Conservation (phyloP, 2,888 invertebrate genomes). For the Drosophila yooni region DNA sequence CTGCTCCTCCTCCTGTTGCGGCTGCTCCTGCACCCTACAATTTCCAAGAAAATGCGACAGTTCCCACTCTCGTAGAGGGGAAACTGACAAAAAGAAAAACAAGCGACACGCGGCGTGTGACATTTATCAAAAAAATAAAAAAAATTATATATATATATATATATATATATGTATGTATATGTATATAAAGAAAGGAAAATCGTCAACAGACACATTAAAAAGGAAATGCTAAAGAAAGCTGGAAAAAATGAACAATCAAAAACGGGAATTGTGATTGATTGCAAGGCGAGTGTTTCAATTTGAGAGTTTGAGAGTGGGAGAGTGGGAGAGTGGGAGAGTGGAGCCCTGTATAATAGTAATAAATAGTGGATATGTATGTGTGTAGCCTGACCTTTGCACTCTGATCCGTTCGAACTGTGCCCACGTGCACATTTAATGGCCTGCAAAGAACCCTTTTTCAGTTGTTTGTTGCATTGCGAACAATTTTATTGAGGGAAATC, state of each 20-base stretch:
- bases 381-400: slow-evolving; percentile 30
- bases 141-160: neutral
- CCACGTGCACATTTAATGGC: slow-evolving; percentile 47
- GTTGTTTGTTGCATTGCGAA: slow-evolving; percentile 23
- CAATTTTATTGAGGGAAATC: slow-evolving; percentile 62
- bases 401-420: slow-evolving; percentile 11
- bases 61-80: slow-evolving; percentile 48
- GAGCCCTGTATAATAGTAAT: slow-evolving; percentile 11
- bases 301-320: neutral
- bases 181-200: neutral
- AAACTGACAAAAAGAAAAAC: slow-evolving; percentile 32
- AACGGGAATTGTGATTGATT: slow-evolving; percentile 73
- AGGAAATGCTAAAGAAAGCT: slow-evolving; percentile 30
- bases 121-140: slow-evolving; percentile 74
- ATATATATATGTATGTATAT: neutral
- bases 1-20: slow-evolving; percentile 8
- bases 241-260: slow-evolving; percentile 30
- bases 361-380: neutral
- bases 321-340: neutral
- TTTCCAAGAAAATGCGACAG: slow-evolving; percentile 73
- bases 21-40: slow-evolving; percentile 23
- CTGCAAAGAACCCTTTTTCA: slow-evolving; percentile 61
- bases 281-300: slow-evolving; percentile 48
- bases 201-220: slow-evolving; percentile 2
- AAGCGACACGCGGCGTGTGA: slow-evolving; percentile 74